Evolutionary conservation across 2,888 invertebrate genomes (phyloP), one percentile per base, ranked within the genome.

Genomic region (Spicauda simplicius): DNA sequence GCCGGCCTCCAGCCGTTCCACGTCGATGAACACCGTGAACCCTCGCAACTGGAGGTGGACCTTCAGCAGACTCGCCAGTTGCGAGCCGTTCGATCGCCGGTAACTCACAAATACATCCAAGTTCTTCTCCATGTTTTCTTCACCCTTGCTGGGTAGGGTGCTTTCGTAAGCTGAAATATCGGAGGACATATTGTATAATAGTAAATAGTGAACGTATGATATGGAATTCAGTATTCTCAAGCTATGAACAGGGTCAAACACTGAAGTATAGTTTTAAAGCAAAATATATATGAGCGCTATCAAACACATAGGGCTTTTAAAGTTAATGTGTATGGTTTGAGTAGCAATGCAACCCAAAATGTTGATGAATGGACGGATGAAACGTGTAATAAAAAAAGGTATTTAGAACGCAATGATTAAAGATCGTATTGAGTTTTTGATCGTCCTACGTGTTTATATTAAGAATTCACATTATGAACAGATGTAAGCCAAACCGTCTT

Each of bases 101-200:
- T 99, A 99, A 90, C 99, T 99, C 76, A 99, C 98, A 89, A 99
- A 99, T 0, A 99, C 99, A 85, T 99, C 99, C 75, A 99, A 94
- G 59, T 97, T 97, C 87, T 99, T 98, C 81, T 97, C 97, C 83
- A 96, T 94, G 76, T 95, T 96, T 77, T 97, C 97, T 81, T 96
- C 96, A 55, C 95, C 96, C 70, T 95, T 94, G 77, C 93, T 95
- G 14, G 95, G 94, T 73, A 96, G 82, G 62, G 95, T 95, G 79
- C 94, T 96, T 84, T 96, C 95, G 78, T 95, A 93, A 72, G 92
- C 95, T 94, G 90, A 63, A 90, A 91, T n/a, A n/a, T n/a, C n/a
- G n/a, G n/a, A n/a, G n/a, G 25, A 25, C 2, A 25, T 25, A 25
- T 4, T 25, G 5, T 2, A 25, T 25, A 5, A 25, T 25, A 25